Base-by-base conservation (phyloP, 1,140 invertebrate genomes). In the Polypedilum pembai region DNA sequence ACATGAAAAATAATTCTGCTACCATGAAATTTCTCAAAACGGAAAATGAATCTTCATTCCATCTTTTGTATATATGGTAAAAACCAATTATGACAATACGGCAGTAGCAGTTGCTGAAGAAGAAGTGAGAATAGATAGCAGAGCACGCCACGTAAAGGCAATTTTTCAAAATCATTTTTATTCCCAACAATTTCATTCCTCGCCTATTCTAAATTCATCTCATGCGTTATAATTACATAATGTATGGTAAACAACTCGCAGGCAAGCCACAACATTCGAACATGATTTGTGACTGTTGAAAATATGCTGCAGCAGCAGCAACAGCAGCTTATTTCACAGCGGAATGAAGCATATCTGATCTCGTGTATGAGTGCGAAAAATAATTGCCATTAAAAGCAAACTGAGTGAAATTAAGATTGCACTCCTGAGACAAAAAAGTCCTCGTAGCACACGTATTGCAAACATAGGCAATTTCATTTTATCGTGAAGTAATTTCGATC, bases 1-100 rank as follows among this genome's bases (percentile, higher is more conserved):
- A 15, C n/a, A 56, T 56, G 45, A 56, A 56, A 56, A n/a, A 56
- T n/a, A n/a, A n/a, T n/a, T 56, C 12, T 56, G 24, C 45, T 56
- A 56, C 45, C 45, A 56, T 56, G 45, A 56, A 56, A 56, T 56
- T 56, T 56, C 45, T 56, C n/a, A 56, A 56, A 56, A 56, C 45
- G 45, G 45, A 56, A 56, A 56, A 56, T 56, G 45, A 56, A 56
- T 56, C 45, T 56, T 56, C 45, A 56, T 56, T 56, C 45, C 12
- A 15, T 12, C 45, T 56, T 33, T 12, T 56, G 15, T 56, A 56
- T 56, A n/a, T 12, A 56, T 56, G 45, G 45, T 56, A 56, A 56
- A 56, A 56, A n/a, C 45, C 45, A 56, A 56, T 56, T 56, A 56
- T 56, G 45, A 56, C 45, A 56, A 56, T 56, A 56, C 12, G n/a